These are phyloP conservation scores for Pogonocherus hispidulus DNA, from an alignment of 2,888 invertebrate species.

Conservation along the genomic window DNA sequence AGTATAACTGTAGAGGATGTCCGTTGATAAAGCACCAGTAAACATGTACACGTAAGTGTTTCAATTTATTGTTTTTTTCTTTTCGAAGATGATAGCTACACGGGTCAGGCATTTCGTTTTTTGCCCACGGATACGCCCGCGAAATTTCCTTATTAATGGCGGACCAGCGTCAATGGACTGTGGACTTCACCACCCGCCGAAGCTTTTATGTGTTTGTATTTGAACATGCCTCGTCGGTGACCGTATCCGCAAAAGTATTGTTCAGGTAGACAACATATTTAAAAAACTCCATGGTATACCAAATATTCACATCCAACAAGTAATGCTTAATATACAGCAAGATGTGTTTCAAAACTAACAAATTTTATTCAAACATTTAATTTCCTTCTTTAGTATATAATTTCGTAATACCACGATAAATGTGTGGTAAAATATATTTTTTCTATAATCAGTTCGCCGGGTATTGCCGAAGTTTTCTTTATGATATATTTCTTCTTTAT, in stretches of 20 bases:
- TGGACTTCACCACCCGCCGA: neutral
- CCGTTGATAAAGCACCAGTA: neutral
- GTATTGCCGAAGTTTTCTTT: too few species aligned
- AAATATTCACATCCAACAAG: too few species aligned
- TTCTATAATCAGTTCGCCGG: too few species aligned
- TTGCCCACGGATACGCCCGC: constrained; percentile 1
- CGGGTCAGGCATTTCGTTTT: neutral
- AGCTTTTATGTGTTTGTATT: neutral
- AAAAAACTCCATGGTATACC: too few species aligned
- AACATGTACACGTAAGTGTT: neutral
- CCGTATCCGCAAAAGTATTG: neutral
- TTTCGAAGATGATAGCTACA: neutral
- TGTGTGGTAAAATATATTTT: too few species aligned
- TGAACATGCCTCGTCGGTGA: neutral
- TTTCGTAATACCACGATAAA: too few species aligned
- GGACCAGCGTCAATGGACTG: neutral
- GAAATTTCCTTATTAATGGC: constrained; percentile 1
- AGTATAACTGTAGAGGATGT: neutral
- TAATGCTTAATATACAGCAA: too few species aligned
- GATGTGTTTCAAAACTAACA: too few species aligned
- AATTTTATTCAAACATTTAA: too few species aligned
- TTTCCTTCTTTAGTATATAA: too few species aligned
- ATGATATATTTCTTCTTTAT: too few species aligned
- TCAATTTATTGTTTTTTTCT: neutral
- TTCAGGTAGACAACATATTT: too few species aligned